Base-by-base conservation (phyloP, 2,113 vertebrate species). In the Gopherus evgoodei region DNA sequence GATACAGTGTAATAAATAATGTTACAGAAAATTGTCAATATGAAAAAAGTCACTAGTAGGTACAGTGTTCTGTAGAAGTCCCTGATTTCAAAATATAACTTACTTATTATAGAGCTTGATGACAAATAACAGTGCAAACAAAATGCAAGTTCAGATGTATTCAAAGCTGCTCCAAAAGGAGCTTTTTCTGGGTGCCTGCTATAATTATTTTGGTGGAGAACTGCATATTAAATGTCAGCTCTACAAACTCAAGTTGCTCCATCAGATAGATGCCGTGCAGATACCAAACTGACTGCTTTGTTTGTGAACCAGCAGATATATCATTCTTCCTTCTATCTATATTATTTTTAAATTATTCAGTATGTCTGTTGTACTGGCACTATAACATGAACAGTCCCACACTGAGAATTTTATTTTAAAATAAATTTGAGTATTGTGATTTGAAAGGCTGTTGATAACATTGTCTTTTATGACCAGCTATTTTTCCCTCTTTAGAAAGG, bases 331-430 rank as follows among this genome's bases (percentile, higher is more conserved):
- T 52, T 27, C 29, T 84, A 52, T 96, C 87, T 96, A 90, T 96
- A 91, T 97, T 94, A 91, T 97, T 97, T 97, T 95, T 94, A 93
- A 97, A 97, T 95, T 95, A 96, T 95, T 97, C 88, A 96, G 90
- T 88, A 93, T 82, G 24, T 91, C 52, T 91, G 49, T 72, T 90
- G 84, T 93, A 35, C 83, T 95, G 87, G 88, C 89, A 31, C 82
- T 95, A 79, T 93, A 88, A 76, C 81, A 79, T 89, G 69, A 96
- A 84, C 81, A 83, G 56, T 53, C 83, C 89, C 96, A 82, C 76
- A 89, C 91, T 91, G 93, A 88, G 90, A 93, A 56, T 91, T 88
- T 97, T 92, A 94, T 97, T 96, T 96, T 95, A 79, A 79, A 97
- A 92, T 91, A 79, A 93, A 96, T 91, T 91, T 83, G 42, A 90